Evolutionary conservation across 2,888 invertebrate genomes (phyloP).

Genomic region (Thera obeliscata): DNA sequence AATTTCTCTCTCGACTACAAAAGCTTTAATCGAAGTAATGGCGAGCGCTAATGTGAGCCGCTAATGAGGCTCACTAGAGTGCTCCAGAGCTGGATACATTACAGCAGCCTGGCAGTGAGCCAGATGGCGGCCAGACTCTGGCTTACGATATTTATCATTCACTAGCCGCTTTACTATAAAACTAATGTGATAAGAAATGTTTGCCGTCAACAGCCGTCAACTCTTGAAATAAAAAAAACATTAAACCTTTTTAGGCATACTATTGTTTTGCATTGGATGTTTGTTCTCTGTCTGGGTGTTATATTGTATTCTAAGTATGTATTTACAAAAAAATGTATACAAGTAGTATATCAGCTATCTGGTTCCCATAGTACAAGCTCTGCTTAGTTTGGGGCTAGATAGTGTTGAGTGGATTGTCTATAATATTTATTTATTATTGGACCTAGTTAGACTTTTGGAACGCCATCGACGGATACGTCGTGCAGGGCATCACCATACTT

Average conservation of each 20-base stretch:
- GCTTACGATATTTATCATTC: background rate
- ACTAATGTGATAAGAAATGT: conserved; percentile 24
- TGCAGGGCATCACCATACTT: too few relatives aligned
- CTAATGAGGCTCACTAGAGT: conserved; percentile 18
- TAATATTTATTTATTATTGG: too few relatives aligned
- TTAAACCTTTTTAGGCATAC: background rate
- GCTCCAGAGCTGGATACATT: background rate
- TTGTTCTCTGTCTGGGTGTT: too few relatives aligned
- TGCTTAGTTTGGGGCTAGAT: too few relatives aligned
- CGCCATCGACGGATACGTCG: too few relatives aligned
- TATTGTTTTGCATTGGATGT: too few relatives aligned
- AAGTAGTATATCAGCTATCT: too few relatives aligned
- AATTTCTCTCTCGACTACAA: conserved; percentile 1
- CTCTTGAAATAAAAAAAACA: background rate
- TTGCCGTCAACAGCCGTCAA: background rate
- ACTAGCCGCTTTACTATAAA: conserved; percentile 9
- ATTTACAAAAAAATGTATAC: too few relatives aligned
- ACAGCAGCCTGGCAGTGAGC: conserved; percentile 19
- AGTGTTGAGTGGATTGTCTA: too few relatives aligned
- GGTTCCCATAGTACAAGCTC: too few relatives aligned
- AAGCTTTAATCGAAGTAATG: conserved; percentile 20
- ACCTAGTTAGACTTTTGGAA: too few relatives aligned
- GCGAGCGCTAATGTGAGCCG: conserved; percentile 14
- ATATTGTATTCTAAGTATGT: too few relatives aligned
- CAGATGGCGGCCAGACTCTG: conserved; percentile 7